Percentiles rank a stretch among this genome's conserved stretches.
phyloP scores from a whole-genome alignment of 2,888 invertebrate genomes.

The Watsonalla binaria region DNA sequence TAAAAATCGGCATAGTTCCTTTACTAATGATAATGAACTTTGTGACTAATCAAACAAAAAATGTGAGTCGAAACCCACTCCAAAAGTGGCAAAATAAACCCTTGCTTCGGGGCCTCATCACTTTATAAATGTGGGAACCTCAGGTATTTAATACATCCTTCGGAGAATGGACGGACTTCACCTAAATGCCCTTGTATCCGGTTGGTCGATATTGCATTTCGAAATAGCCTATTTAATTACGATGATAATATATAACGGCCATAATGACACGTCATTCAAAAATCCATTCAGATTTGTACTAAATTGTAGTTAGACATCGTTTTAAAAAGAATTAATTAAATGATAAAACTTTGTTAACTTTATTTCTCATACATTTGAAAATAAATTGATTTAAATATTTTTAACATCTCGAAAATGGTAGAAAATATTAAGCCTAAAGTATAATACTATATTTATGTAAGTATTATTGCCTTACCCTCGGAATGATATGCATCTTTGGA shows the following conservation, averaged over 20 bases:
- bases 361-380: no score
- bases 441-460: background rate
- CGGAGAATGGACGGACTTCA: conserved; percentile 36
- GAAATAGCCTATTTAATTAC: background rate
- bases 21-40: background rate
- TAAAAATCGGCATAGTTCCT: background rate
- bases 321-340: no score
- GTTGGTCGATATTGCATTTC: conserved; percentile 22
- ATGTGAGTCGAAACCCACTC: background rate
- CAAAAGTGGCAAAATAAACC: conserved; percentile 10
- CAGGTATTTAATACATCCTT: conserved; percentile 49
- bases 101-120: conserved; percentile 28
- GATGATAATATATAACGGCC: no score
- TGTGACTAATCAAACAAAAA: background rate
- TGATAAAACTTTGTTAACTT: no score
- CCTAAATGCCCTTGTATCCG: conserved; percentile 51
- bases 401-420: conserved; percentile 8
- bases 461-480: conserved; percentile 9
- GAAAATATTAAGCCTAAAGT: conserved; percentile 3
- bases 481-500: conserved; percentile 29
- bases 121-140: conserved; percentile 51
- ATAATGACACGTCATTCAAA: no score
- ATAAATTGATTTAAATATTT: no score
- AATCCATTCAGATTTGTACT: no score
- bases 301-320: no score